Evolutionary conservation across 2,113 vertebrate genomes (phyloP).

Genomic region (Blennius ocellaris): DNA sequence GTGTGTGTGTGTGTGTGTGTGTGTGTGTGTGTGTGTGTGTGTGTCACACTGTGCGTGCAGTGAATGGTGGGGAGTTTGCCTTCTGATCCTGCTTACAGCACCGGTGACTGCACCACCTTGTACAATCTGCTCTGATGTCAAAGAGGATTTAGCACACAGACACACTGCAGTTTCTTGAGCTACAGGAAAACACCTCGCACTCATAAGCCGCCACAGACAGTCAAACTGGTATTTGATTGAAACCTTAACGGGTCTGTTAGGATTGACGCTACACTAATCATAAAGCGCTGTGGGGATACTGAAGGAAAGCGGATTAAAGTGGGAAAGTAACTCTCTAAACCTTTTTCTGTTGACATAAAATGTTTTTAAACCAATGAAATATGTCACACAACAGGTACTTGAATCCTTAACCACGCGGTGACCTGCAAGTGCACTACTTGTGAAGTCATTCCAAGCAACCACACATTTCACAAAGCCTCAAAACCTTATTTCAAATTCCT

Average conservation of each 20-base stretch:
- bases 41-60: constrained; percentile 42
- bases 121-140: constrained; percentile 71
- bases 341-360: background rate
- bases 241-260: constrained; percentile 23
- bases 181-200: constrained; percentile 41
- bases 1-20: constrained; percentile 27
- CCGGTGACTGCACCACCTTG: constrained; percentile 74
- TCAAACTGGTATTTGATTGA: constrained; percentile 43
- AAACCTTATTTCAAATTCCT: constrained; percentile 14
- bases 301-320: constrained; percentile 5
- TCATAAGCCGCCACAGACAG: constrained; percentile 40
- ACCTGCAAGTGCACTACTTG: constrained; percentile 14
- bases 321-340: background rate
- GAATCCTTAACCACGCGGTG: constrained; percentile 20
- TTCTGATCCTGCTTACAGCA: constrained; percentile 75
- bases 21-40: constrained; percentile 27
- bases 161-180: constrained; percentile 65
- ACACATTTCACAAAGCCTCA: constrained; percentile 8
- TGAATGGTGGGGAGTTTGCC: constrained; percentile 54
- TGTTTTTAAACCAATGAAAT: constrained; percentile 6
- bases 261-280: constrained; percentile 11
- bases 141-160: constrained; percentile 68
- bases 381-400: constrained; percentile 9
- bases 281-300: background rate
- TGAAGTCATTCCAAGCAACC: too few species aligned